phyloP scores from a whole-genome alignment of 2,113 vertebrate genomes.

The Colius striatus region DNA sequence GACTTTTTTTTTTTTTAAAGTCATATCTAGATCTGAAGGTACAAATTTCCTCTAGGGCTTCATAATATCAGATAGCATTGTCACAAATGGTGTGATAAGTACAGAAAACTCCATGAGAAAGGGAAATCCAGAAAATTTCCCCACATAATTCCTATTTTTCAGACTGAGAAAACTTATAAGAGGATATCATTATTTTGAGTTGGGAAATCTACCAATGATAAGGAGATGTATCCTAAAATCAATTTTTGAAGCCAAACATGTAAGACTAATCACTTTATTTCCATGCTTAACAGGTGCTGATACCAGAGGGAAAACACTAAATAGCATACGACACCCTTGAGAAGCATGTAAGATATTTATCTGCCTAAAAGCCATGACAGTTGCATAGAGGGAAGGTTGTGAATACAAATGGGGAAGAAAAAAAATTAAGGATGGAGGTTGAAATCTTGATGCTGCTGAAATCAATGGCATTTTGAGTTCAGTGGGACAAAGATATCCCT shows the following conservation, averaged over 20 bases:
- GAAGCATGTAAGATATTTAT: conserved; percentile 65
- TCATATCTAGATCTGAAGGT: not conserved
- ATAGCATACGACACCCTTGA: conserved; percentile 33
- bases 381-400: conserved; percentile 15
- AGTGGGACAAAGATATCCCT: not conserved
- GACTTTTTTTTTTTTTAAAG: not conserved
- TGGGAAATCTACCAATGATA: conserved; percentile 18
- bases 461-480: not conserved
- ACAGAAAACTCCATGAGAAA: conserved; percentile 7
- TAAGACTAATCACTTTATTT: conserved; percentile 65
- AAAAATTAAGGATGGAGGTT: not conserved
- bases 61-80: not conserved
- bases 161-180: not conserved
- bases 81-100: not conserved
- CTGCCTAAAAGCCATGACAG: conserved; percentile 54
- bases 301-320: conserved; percentile 60
- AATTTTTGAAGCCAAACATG: conserved; percentile 53
- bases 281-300: conserved; percentile 55
- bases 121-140: not conserved
- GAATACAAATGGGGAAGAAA: conserved; percentile 29
- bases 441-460: not conserved
- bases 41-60: not conserved
- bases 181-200: conserved; percentile 1
- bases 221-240: conserved; percentile 39
- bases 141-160: not conserved